Base-by-base conservation (phyloP, 2,888 invertebrate genomes). In the Drosophila mulleri region DNA sequence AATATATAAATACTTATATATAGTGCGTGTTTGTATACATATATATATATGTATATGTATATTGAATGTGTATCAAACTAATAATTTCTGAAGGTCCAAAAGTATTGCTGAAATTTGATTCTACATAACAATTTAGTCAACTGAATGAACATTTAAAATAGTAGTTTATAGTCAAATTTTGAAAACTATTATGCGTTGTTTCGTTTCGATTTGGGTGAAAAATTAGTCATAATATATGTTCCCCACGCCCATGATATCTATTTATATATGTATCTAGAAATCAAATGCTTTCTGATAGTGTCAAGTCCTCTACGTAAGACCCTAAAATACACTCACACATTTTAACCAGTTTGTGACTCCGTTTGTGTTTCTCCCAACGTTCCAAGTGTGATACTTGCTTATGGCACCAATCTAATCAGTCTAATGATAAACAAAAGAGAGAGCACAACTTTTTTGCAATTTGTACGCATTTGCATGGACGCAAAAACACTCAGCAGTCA, bases 381-480 rank as follows among this genome's bases (percentile, higher is more conserved):
- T 18, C 58, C 57, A 47, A 60, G n/a, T 48, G n/a, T 18, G 29
- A 11, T 29, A 48, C 6, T 11, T n/a, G 48, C 48, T 18, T 12
- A 62, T n/a, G 42, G 58, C 37, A 29, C 70, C 39, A 78, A 77
- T 78, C 77, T 77, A 74, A 77, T 77, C 79, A 79, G 71, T 26
- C 12, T 29, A 29, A 56, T 60, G 75, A 78, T 78, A 79, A 68
- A 75, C 50, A 44, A 41, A 52, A 52, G 32, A 52, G 32, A 54
- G 42, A 39, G 14, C 20, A 44, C 18, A 37, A 47, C 20, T 52
- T 48, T 45, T 54, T 18, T 50, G 56, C 42, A 64, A 52, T 47
- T 32, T 48, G 48, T 18, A 23, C 8, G 5, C 50, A 64, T 47
- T 78, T 72, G 67, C 67, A 75, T 75, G 50, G 62, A 11, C 61